These are phyloP conservation scores for Hirtodrosophila confusa DNA, from an alignment of 2,888 invertebrate species.

Conservation along the genomic window DNA sequence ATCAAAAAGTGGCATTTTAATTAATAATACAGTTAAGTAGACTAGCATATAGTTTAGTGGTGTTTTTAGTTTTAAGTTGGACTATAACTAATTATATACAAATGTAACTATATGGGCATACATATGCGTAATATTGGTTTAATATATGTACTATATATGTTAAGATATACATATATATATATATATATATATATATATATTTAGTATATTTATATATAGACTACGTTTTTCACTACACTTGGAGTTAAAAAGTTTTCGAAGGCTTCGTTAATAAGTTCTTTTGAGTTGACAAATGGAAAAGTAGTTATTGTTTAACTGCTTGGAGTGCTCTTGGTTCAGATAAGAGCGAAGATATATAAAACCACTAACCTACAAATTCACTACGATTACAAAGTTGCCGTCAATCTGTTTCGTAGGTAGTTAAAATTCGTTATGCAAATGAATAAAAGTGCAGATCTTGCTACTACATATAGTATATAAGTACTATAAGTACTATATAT, in stretches of 20 bases:
- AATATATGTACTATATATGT: conserved; percentile 37
- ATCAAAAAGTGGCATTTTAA: conserved; percentile 33
- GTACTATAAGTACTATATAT: conserved; percentile 1
- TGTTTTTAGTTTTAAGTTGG: conserved; percentile 16
- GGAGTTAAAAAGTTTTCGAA: conserved; percentile 77
- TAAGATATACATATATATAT: conserved; percentile 32
- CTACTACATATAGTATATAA: conserved; percentile 38
- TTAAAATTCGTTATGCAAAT: conserved; percentile 75
- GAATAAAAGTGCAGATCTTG: conserved; percentile 66
- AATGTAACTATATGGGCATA: conserved; percentile 43
- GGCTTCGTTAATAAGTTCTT: conserved; percentile 81
- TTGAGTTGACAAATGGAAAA: conserved; percentile 78
- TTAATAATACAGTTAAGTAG: conserved; percentile 55
- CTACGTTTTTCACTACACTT: conserved; percentile 66
- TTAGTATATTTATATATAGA: conserved; percentile 39
- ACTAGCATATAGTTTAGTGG: conserved; percentile 53
- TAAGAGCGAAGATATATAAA: conserved; percentile 39
- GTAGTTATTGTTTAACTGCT: conserved; percentile 48
- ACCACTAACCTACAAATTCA: conserved; percentile 43
- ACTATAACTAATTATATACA: conserved; percentile 48
- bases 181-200: conserved; percentile 37
- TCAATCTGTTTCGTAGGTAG: conserved; percentile 37
- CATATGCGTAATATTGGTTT: too few relatives aligned
- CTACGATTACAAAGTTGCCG: conserved; percentile 43
- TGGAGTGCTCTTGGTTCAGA: conserved; percentile 33